Base-by-base conservation (phyloP, 30 jellyfish, hydroid and myxozoan genomes). In the Clytia hemisphaerica region DNA sequence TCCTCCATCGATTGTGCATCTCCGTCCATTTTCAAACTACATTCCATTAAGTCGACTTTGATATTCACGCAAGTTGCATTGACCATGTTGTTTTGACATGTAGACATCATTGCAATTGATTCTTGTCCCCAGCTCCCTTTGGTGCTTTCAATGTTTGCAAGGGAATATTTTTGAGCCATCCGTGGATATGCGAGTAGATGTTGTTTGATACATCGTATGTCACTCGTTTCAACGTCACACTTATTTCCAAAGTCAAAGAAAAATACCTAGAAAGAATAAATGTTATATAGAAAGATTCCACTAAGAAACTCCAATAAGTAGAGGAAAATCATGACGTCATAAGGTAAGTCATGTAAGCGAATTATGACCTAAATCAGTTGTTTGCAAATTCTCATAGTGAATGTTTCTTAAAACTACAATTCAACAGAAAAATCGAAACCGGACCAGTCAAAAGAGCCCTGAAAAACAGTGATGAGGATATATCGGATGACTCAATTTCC, bases 241-340 rank as follows among this genome's bases (percentile, higher is more conserved):
- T 69, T 44, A 48, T 69, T 69, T 28, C 81, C 81, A 69, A 45
- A 69, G 49, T 69, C 81, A 49, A 69, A 10, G 53, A 69, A 69
- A n/a, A 4, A 42, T n/a, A 69, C 81, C 81, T 69, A 45, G 31
- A 69, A 45, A 5, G 45, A 53, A 42, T 42, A 42, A n/a, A 16
- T 21, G 0, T 21, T 12, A 21, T 16, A 42, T 42, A 12, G 54
- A n/a, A n/a, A n/a, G n/a, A n/a, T n/a, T n/a, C n/a, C n/a, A n/a
- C n/a, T n/a, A n/a, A n/a, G n/a, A n/a, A n/a, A n/a, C n/a, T n/a
- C n/a, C n/a, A n/a, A n/a, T n/a, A n/a, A n/a, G n/a, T n/a, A n/a
- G n/a, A n/a, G n/a, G n/a, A n/a, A n/a, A n/a, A n/a, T n/a, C n/a
- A n/a, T n/a, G n/a, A n/a, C n/a, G n/a, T n/a, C n/a, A n/a, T n/a